Evolutionary conservation across 92 coral and sea anemone genomes (phyloP), one percentile per base, ranked within the genome.

Genomic region (Phenganax stokvisi): DNA sequence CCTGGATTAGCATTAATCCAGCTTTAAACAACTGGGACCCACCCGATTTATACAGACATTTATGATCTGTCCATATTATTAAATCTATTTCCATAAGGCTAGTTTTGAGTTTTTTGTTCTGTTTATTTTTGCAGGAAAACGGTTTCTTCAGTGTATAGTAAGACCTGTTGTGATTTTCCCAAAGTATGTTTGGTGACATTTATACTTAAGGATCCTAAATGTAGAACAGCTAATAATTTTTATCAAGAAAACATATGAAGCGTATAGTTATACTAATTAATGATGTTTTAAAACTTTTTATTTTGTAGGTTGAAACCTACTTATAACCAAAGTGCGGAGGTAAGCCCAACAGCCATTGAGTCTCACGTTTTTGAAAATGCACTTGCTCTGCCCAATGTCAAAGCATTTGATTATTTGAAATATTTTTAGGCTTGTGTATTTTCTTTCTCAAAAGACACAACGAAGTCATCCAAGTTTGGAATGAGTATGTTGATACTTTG

Each of bases 131-230:
- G 3, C 65, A 93, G 98, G 98, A 54, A 88, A 89, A 84, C 90
- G 85, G 77, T 76, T 94, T 56, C 79, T 88, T 51, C 94, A 92
- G 83, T 94, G 76, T 87, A 79, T 94, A 73, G 76, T 91, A 75
- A 83, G 88, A 56, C 98, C 98, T 2, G 69, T 94, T 61, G 87
- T 87, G 63, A 86, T 94, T 55, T 94, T 94, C 82, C 97, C 92
- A 73, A 92, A 92, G 98, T 94, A 64, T 8, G 81, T 71, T 30
- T 68, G 10, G 0, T 25, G 20, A 59, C 17, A 59, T 3, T 10
- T 59, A 12, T 25, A 59, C 20, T 3, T 25, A 59, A 5, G 65
- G 20, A 59, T 25, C 7, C 60, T 56, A 10, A 56, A 7, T 55
- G 12, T 60, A 6, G 12, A 16, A 60, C 16, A 13, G 25, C 25